Conservation (phyloP, 1,140 invertebrate genomes). For the Drosophila fuyamai region DNA sequence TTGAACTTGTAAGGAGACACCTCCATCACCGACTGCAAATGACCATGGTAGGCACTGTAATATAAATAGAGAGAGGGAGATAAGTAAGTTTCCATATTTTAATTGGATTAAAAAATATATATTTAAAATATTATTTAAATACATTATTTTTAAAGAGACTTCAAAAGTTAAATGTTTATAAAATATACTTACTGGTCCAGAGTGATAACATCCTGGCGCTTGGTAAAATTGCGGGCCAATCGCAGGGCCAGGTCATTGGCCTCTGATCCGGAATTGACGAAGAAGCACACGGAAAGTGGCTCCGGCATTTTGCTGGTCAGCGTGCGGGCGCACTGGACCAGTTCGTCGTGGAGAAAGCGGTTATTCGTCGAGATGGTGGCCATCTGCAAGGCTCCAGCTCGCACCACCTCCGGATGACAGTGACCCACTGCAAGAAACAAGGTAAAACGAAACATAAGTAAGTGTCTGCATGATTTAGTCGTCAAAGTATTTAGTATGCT, state of each 20-base stretch:
- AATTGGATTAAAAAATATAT: not conserved
- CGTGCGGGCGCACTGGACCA: constrained; percentile 95
- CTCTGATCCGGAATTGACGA: constrained; percentile 99
- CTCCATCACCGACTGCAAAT: constrained; percentile 96
- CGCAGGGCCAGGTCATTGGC: constrained; percentile 98
- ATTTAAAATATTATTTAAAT: no score
- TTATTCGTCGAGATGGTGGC: constrained; percentile 95
- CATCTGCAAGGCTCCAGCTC: constrained; percentile 95
- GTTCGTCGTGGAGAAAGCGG: constrained; percentile 97
- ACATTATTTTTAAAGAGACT: no score
- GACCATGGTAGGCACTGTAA: constrained; percentile 98
- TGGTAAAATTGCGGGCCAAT: constrained; percentile 94
- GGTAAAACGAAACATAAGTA: not conserved
- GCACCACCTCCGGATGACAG: constrained; percentile 97
- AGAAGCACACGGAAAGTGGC: constrained; percentile 96
- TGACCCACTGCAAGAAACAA: constrained; percentile 92
- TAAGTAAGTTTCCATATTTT: not conserved
- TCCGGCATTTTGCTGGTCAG: constrained; percentile 92
- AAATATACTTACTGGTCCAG: constrained; percentile 95
- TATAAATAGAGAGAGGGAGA: constrained; percentile 32
- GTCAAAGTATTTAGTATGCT: not conserved
- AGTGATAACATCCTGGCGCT: constrained; percentile 94
- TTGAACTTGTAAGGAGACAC: constrained; percentile 99
- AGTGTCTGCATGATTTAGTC: no score
- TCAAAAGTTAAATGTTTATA: no score